phyloP scores from a whole-genome alignment of 1,140 invertebrate genomes.

The Brachionus paranguensis region DNA sequence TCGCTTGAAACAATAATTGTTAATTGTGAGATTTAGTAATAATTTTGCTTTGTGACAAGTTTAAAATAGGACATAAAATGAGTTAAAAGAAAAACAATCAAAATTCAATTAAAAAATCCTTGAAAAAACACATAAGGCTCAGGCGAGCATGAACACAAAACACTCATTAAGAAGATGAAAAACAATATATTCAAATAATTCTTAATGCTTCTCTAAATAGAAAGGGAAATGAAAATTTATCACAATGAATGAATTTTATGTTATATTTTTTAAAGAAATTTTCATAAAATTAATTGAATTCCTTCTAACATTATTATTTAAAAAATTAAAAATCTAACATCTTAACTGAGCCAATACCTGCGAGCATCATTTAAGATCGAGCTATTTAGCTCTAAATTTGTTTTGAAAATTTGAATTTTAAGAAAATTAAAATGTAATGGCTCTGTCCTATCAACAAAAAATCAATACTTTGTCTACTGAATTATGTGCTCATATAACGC shows the following conservation, averaged over 20 bases:
- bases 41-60: not conserved
- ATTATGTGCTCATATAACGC: not conserved
- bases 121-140: not conserved
- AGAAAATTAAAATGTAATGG: not conserved
- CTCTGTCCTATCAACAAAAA: not conserved
- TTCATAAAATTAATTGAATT: not conserved
- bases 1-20: not conserved
- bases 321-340: not conserved
- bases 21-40: not conserved
- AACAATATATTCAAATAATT: not conserved
- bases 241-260: not conserved
- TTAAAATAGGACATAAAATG: not conserved
- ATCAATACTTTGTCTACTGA: not conserved
- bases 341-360: not conserved
- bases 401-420: not conserved
- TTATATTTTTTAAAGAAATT: not conserved
- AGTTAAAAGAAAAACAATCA: not conserved
- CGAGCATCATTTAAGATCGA: not conserved
- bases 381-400: not conserved
- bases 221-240: not conserved
- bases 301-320: not conserved
- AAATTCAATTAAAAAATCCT: not conserved
- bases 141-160: not conserved
- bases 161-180: not conserved
- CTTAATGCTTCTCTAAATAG: not conserved